Evolutionary conservation across 2,888 invertebrate species (phyloP).

Genomic region (Mantis religiosa): DNA sequence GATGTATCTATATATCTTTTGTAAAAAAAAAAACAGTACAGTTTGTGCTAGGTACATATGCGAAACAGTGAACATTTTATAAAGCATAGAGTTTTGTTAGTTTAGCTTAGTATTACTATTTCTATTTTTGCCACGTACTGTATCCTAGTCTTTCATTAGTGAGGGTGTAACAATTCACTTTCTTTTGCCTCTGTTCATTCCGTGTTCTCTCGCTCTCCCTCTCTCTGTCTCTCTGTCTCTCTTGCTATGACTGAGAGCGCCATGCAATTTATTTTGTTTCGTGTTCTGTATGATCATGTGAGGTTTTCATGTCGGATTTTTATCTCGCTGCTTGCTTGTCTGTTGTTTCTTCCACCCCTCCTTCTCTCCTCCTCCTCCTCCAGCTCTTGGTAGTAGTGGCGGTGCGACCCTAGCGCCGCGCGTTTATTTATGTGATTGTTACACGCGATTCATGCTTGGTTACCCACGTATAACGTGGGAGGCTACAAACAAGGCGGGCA

Average conservation of each 20-base stretch:
- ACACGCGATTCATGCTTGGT: slow-evolving; percentile 23
- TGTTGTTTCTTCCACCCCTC: slow-evolving; percentile 1
- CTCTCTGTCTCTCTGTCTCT: too few species aligned
- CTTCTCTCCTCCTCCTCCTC: too few species aligned
- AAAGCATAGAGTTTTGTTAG: too few species aligned
- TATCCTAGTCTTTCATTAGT: background rate
- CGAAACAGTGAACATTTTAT: too few species aligned
- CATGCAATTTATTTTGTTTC: slow-evolving; percentile 14
- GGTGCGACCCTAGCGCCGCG: background rate
- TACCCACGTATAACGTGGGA: slow-evolving; percentile 7
- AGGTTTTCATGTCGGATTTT: slow-evolving; percentile 24
- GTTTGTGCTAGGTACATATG: too few species aligned
- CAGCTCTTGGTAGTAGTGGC: background rate
- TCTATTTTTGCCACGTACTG: background rate
- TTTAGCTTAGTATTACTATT: background rate
- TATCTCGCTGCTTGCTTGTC: slow-evolving; percentile 18
- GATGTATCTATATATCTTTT: too few species aligned
- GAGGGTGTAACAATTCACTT: background rate
- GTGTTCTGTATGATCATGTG: slow-evolving; percentile 20
- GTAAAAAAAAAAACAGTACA: too few species aligned
- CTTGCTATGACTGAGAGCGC: background rate
- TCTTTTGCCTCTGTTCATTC: background rate
- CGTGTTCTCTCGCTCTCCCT: background rate
- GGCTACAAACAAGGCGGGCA: background rate
- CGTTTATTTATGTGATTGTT: slow-evolving; percentile 24